These are phyloP conservation scores for Syrphus vitripennis DNA, from an alignment of 2,888 invertebrate genomes.

Conservation along the genomic window DNA sequence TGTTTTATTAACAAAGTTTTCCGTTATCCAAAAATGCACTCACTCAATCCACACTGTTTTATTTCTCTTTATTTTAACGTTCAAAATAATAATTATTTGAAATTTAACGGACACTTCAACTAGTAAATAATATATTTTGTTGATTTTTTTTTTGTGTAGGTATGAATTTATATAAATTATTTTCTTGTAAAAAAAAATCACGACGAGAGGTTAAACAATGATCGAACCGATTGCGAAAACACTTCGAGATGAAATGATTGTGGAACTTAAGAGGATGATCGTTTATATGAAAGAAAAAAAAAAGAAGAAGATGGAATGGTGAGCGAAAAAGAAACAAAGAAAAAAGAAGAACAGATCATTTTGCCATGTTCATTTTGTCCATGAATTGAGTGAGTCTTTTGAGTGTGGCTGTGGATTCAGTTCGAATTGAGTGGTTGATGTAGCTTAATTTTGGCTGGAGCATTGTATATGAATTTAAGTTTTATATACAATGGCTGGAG, in stretches of 20 bases:
- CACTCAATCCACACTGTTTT: not conserved
- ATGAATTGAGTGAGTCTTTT: not conserved
- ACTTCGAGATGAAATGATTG: conserved; percentile 55
- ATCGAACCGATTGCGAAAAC: conserved; percentile 24
- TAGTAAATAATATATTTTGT: not conserved
- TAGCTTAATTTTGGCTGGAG: too few relatives aligned
- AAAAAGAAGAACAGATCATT: not conserved
- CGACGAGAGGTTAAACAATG: not conserved
- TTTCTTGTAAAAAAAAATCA: not conserved
- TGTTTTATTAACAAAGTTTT: not conserved
- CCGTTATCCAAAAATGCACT: conserved; percentile 5
- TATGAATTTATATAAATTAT: not conserved
- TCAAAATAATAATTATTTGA: not conserved
- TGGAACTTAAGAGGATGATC: conserved; percentile 43
- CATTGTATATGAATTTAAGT: too few relatives aligned
- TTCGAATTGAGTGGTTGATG: too few relatives aligned
- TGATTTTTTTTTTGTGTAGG: not conserved
- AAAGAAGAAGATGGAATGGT: not conserved
- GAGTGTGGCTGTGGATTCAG: not conserved
- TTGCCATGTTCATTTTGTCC: not conserved
- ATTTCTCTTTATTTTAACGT: not conserved
- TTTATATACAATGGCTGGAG: too few relatives aligned
- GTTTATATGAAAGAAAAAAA: conserved; percentile 45
- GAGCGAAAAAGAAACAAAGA: not conserved
- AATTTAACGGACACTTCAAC: not conserved